phyloP scores from a whole-genome alignment of 2,888 invertebrate genomes.

The Lithophane semibrunnea region DNA sequence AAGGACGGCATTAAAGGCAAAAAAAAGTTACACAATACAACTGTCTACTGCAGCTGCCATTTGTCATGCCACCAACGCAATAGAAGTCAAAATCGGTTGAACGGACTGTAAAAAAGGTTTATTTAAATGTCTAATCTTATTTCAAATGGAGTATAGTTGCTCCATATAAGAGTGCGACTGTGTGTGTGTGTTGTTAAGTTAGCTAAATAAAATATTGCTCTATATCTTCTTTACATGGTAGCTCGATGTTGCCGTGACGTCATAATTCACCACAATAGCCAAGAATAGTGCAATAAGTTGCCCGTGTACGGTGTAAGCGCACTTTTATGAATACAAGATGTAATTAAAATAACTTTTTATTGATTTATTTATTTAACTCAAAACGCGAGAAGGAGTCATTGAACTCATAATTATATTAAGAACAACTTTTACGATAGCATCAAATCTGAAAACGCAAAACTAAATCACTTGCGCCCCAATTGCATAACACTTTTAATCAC shows the following conservation, averaged over 20 bases:
- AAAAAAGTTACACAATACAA: too few species aligned
- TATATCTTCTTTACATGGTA: neutral
- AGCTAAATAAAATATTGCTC: neutral
- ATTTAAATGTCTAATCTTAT: too few species aligned
- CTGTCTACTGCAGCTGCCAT: too few species aligned
- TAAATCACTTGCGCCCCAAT: neutral
- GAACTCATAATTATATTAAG: neutral
- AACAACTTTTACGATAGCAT: neutral
- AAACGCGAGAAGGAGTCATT: neutral
- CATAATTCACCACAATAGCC: neutral
- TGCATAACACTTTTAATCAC: too few species aligned
- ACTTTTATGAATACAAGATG: neutral
- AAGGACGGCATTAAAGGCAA: too few species aligned
- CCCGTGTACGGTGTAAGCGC: neutral
- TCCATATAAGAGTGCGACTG: neutral
- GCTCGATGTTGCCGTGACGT: neutral
- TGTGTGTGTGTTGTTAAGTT: neutral
- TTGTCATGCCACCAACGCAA: too few species aligned
- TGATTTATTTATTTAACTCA: neutral
- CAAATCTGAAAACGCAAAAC: neutral
- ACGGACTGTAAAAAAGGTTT: too few species aligned
- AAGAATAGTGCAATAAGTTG: neutral
- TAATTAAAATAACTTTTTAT: neutral
- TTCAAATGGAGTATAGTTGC: neutral
- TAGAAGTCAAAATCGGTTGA: too few species aligned